Conservation (phyloP, 2,113 vertebrate genomes). For the Lipophrys pholis region DNA sequence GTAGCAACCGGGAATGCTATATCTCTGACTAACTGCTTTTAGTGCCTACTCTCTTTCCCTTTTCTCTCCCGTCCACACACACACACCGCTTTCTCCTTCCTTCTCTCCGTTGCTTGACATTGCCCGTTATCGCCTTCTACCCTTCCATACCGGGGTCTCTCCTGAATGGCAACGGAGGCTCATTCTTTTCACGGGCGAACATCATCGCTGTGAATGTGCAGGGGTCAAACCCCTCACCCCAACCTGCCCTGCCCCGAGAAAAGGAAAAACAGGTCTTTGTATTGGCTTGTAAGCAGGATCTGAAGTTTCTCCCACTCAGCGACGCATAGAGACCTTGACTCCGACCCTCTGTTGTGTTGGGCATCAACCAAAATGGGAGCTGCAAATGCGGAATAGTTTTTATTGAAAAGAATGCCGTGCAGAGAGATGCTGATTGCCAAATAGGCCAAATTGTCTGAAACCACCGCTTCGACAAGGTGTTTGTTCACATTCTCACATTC, state of each 20-base stretch:
- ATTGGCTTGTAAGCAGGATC: constrained; percentile 48
- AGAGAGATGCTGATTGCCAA: constrained; percentile 46
- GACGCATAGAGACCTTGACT: constrained; percentile 61
- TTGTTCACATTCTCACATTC: constrained; percentile 45
- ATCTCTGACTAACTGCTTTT: constrained; percentile 72
- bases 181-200: constrained; percentile 54
- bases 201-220: constrained; percentile 37
- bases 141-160: constrained; percentile 45
- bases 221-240: constrained; percentile 18
- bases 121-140: constrained; percentile 62
- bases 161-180: constrained; percentile 59
- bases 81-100: constrained; percentile 41
- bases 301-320: constrained; percentile 61
- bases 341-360: constrained; percentile 38
- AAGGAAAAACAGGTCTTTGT: constrained; percentile 66
- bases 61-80: constrained; percentile 31
- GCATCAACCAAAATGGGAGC: constrained; percentile 37
- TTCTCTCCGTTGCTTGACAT: constrained; percentile 62
- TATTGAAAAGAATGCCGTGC: constrained; percentile 45
- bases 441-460: constrained; percentile 65
- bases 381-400: constrained; percentile 56
- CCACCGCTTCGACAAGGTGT: constrained; percentile 43
- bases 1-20: constrained; percentile 40
- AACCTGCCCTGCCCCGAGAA: constrained; percentile 18
- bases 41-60: constrained; percentile 53